Evolutionary conservation across 2,113 vertebrate species (phyloP), one percentile per base, ranked within the genome.

Genomic region (Apteryx mantelli): DNA sequence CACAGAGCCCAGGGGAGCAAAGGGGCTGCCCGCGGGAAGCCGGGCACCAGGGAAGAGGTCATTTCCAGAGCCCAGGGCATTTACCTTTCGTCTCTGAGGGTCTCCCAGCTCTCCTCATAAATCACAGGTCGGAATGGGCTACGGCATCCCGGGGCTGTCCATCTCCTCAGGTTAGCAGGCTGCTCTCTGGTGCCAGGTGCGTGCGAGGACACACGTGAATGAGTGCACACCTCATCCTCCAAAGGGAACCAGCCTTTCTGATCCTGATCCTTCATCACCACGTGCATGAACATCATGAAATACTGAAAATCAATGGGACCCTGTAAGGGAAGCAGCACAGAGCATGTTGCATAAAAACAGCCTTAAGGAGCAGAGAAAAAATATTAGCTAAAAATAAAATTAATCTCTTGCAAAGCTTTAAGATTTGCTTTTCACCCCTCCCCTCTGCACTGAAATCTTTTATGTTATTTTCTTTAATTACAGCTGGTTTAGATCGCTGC

Each of bases 351-450:
- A 82, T 5, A 42, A 68, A 88, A 88, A 86, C 64, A 88, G 93
- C 93, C 95, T 78, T 26, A 82, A 95, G 93, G 86, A 92, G n/a
- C 42, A 68, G 68, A 34, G 58, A 12, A 68, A 66, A 92, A 89
- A 83, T 19, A 77, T 55, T 63, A 95, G 82, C 90, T 93, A 94
- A 96, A 96, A 93, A 90, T 90, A 86, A 94, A 95, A 94, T 84
- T 53, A 91, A 91, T 92, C 90, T 93, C 82, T 93, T 4, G 55
- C 73, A 88, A 86, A 93, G 90, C 92, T 42, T 13, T 19, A 38
- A 86, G 82, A 90, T 78, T 89, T 80, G 53, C 50, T 82, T 60
- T 86, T 82, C 32, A 0, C 58, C 46, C 75, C n/a, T 55, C 53
- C 81, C 65, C 38, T 71, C 14, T 1, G 18, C 2, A 1, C 69